Evolutionary conservation across 2,888 invertebrate genomes (phyloP).

Genomic region (Heliconius aoede): DNA sequence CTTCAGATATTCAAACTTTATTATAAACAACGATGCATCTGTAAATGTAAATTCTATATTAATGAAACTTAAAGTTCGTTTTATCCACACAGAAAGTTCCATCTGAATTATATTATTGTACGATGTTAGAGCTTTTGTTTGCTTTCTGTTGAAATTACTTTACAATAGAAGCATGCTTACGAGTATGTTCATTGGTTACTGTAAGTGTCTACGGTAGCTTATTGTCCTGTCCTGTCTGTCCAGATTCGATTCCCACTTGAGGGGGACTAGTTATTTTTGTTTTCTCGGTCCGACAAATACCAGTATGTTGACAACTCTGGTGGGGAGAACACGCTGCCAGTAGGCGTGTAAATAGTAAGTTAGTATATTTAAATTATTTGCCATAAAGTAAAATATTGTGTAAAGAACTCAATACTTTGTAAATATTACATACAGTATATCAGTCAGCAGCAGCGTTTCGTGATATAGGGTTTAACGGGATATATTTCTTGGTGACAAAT

Average conservation of each 20-base stretch:
- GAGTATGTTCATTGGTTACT: not conserved
- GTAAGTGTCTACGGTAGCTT: no score
- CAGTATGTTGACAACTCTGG: no score
- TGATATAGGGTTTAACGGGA: not conserved
- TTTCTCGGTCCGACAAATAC: no score
- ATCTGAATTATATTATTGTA: conserved; percentile 1
- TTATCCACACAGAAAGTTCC: not conserved
- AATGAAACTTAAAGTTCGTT: conserved; percentile 8
- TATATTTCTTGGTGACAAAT: conserved; percentile 16
- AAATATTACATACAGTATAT: not conserved
- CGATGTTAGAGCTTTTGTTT: not conserved
- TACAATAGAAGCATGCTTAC: not conserved
- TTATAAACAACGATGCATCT: not conserved
- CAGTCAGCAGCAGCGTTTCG: not conserved
- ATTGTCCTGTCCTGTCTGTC: no score
- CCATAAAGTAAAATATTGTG: no score
- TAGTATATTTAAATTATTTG: no score
- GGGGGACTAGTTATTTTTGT: no score
- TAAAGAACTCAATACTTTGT: not conserved
- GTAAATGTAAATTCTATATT: not conserved
- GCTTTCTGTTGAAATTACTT: not conserved
- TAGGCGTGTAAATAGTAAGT: no score
- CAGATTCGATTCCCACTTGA: no score
- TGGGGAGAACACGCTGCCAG: no score
- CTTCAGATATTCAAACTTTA: not conserved